These are phyloP conservation scores for Lithosia quadra DNA, from an alignment of 2,888 invertebrate species.

Conservation along the genomic window DNA sequence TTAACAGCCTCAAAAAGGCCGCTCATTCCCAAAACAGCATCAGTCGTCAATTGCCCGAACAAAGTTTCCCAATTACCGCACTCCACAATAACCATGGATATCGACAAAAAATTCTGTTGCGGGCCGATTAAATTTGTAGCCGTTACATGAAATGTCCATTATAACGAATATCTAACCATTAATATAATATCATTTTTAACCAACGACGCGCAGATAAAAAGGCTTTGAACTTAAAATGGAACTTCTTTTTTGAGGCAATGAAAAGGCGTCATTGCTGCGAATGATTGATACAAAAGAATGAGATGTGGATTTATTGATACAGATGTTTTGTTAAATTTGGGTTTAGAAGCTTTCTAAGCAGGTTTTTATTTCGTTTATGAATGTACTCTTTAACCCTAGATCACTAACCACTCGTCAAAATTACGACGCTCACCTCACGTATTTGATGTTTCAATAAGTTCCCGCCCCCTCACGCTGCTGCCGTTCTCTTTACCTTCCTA, in stretches of 20 bases:
- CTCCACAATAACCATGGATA: conserved; percentile 51
- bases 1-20: conserved; percentile 40
- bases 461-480: too few relatives aligned
- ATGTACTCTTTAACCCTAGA: conserved; percentile 4
- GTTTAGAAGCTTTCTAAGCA: not conserved
- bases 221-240: conserved; percentile 51
- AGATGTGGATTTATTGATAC: conserved; percentile 18
- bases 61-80: conserved; percentile 59
- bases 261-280: conserved; percentile 40
- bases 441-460: too few relatives aligned
- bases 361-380: not conserved
- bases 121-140: conserved; percentile 53
- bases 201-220: conserved; percentile 40
- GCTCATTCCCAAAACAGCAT: conserved; percentile 45
- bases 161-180: conserved; percentile 48
- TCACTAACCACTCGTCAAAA: too few relatives aligned
- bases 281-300: conserved; percentile 44
- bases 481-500: too few relatives aligned
- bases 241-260: conserved; percentile 45
- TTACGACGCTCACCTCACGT: too few relatives aligned
- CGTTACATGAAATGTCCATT: conserved; percentile 62
- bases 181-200: conserved; percentile 58
- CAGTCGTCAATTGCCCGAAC: conserved; percentile 54
- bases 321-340: not conserved
- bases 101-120: conserved; percentile 50